Evolutionary conservation across 2,888 invertebrate genomes (phyloP).

Genomic region (Ophion ventricosus): DNA sequence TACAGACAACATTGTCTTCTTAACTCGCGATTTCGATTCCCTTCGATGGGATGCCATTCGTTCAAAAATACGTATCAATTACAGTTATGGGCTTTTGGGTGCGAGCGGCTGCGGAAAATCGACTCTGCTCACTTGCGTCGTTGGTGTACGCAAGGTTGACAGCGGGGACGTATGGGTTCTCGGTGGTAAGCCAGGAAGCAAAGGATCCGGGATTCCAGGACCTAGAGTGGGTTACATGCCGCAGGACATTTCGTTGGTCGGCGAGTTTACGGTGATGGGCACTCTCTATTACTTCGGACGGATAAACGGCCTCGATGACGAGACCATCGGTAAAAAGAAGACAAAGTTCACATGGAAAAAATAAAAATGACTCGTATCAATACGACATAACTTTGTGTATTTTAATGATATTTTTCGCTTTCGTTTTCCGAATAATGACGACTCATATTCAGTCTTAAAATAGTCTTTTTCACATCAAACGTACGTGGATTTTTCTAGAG

Average conservation of each 20-base stretch:
- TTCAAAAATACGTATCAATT: too few relatives aligned
- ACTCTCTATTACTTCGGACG: slow-evolving; percentile 94
- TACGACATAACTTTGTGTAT: too few relatives aligned
- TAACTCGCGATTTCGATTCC: not conserved
- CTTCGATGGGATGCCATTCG: too few relatives aligned
- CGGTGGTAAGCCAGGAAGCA: slow-evolving; percentile 87
- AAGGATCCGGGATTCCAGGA: slow-evolving; percentile 89
- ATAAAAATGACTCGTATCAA: not conserved
- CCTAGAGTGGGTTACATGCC: slow-evolving; percentile 94
- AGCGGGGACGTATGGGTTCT: slow-evolving; percentile 90
- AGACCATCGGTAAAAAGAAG: slow-evolving; percentile 83
- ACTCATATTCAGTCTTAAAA: not conserved
- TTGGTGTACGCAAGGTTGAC: slow-evolving; percentile 90
- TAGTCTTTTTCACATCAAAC: not conserved
- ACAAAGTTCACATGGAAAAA: not conserved
- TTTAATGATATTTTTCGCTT: too few relatives aligned
- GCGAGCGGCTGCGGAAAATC: slow-evolving; percentile 97
- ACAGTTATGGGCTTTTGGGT: slow-evolving; percentile 93
- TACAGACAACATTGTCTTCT: too few relatives aligned
- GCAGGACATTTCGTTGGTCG: slow-evolving; percentile 92
- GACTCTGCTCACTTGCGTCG: slow-evolving; percentile 92
- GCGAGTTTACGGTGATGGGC: slow-evolving; percentile 92
- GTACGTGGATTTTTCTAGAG: slow-evolving; percentile 71
- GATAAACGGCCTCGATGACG: slow-evolving; percentile 90
- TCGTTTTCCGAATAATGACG: too few relatives aligned